Evolutionary conservation across 2,113 vertebrate genomes (phyloP), one percentile per base, ranked within the genome.

Genomic region (Pholis gunnellus): DNA sequence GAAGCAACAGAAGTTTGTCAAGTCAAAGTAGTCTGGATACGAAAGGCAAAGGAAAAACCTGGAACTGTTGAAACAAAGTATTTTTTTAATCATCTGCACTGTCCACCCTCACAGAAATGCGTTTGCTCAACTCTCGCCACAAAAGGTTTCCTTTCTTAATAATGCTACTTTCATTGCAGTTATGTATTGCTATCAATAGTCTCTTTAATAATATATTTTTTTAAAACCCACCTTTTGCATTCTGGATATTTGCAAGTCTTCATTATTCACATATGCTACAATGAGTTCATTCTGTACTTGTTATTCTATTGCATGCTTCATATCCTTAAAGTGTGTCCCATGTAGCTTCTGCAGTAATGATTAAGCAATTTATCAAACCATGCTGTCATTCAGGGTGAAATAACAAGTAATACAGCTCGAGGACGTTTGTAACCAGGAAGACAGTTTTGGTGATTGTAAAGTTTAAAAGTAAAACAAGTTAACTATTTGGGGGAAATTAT

Each of bases 381-480:
- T 10, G 54, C 40, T 81, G 79, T 73, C 46, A 79, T 86, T 88
- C 85, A 89, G 76, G 83, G 81, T 84, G 69, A 84, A 77, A 59
- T 34, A 60, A 64, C 17, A 27, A 68, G 75, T 66, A 50, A 56
- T 66, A 52, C 60, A 66, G 54, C 34, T 67, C 36, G 29, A 61
- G 25, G 13, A 72, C 11, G 15, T 54, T 6, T 70, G 15, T 50
- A 42, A 69, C 57, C 31, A 46, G 44, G 11, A 56, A 44, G 15
- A 50, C 46, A n/a, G 48, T 57, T 74, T 18, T 60, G 66, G 36
- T 71, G 20, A 74, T 73, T 79, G 59, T 22, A 20, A 64, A 66
- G 50, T 71, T 42, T 13, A 57, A 40, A 65, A 66, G 48, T 64
- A 20, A 76, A 75, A 67, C 34, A 42, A 83, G 20, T 63, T 42